Percentiles rank a stretch among this genome's conserved stretches.
Evolutionary conservation across 2,888 invertebrate species (phyloP).

Genomic region (Lycophotia porphyrea): DNA sequence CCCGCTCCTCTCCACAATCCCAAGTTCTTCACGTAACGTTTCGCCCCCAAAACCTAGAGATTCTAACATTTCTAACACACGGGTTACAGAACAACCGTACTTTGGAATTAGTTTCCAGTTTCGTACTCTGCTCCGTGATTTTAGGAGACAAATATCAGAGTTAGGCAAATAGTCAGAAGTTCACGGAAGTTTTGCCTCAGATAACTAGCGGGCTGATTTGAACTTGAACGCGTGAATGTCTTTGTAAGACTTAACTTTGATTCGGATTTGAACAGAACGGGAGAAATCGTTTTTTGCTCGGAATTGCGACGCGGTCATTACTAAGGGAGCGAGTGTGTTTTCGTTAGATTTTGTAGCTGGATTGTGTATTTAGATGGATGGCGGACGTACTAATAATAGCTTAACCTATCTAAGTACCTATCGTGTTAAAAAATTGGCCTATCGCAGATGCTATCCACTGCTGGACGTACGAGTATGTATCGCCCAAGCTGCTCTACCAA

Average conservation of each 20-base stretch:
- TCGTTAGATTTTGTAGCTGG: not conserved
- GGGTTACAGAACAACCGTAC: constrained; percentile 51
- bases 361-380: not conserved
- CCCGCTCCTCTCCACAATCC: not conserved
- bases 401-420: not conserved
- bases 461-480: not conserved
- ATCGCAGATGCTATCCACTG: not conserved
- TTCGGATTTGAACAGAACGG: not conserved
- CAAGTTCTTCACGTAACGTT: constrained; percentile 31
- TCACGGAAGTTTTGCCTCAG: constrained; percentile 46
- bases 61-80: constrained; percentile 40
- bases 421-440: not conserved
- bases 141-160: constrained; percentile 65
- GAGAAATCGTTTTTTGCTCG: constrained; percentile 5
- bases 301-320: not conserved
- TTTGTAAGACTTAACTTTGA: constrained; percentile 36
- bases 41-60: constrained; percentile 29
- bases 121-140: constrained; percentile 45
- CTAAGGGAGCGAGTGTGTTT: not conserved
- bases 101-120: constrained; percentile 62
- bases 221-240: constrained; percentile 51
- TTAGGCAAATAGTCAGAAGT: constrained; percentile 52
- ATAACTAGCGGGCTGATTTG: constrained; percentile 51
- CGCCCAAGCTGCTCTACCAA: not conserved
- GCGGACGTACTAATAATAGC: not conserved